Evolutionary conservation across 2,113 vertebrate genomes (phyloP), one percentile per base, ranked within the genome.

Genomic region (Pseudorhombus dupliciocellatus): DNA sequence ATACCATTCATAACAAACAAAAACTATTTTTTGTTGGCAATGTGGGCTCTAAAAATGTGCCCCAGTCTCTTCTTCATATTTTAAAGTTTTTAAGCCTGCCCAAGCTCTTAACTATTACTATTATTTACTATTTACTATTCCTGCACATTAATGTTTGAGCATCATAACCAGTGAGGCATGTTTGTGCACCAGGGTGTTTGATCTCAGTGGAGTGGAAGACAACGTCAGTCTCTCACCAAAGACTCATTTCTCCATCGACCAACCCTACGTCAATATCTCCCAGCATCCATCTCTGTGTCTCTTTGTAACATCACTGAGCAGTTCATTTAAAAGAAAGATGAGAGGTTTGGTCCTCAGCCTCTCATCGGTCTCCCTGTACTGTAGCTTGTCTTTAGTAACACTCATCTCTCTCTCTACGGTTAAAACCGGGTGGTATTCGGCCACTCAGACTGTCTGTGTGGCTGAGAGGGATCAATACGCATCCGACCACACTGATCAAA

Each of bases 401-500:
- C 50, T 64, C 21, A 18, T 37, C 37, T 53, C 21, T 8, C 66
- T 59, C 3, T 16, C 34, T 34, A n/a, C n/a, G n/a, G n/a, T n/a
- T n/a, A n/a, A 12, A 58, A 30, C n/a, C 21, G n/a, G n/a, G 66
- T 74, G 15, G 76, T 73, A 31, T 72, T 28, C 26, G 20, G 61
- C 75, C 64, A 85, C 88, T 87, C 63, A 73, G 44, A 68, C 8
- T 24, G 7, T 58, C 57, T 10, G 44, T 68, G 66, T 62, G 61
- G 30, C 59, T 22, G 54, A 80, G 54, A 60, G 44, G 53, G 68
- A 89, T 93, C 87, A 71, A 88, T 91, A 28, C 11, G 2, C 59
- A 44, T 73, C 34, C 10, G 11, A 68, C 86, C 73, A 63, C 26
- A 25, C 34, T 88, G 87, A 93, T 93, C 82, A 93, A 92, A 90